Evolutionary conservation across 2,113 vertebrate genomes (phyloP), one percentile per base, ranked within the genome.

Genomic region (Diphyllodes magnificus): DNA sequence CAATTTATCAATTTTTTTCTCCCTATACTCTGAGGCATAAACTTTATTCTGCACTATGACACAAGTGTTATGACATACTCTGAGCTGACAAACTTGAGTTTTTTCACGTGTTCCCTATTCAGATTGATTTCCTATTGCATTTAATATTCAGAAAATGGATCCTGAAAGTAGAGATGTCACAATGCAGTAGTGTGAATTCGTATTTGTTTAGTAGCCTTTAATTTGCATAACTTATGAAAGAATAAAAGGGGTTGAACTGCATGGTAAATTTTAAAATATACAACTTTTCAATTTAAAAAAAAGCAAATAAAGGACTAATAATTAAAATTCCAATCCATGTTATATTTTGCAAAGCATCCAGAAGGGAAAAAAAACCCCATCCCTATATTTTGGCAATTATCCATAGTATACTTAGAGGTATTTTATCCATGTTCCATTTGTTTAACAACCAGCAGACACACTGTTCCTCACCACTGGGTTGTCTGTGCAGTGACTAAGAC

Each of bases 381-480:
- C 12, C 33, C 8, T 28, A 17, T 51, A 37, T 66, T 45, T 39
- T 82, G 33, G 6, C 39, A 66, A 39, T 24, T 59, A 17, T 53
- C 19, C 15, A 12, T 39, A 12, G 20, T 11, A 39, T 39, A n/a
- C n/a, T 39, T 45, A 23, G 7, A 9, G 1, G 0, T 10, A 35
- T n/a, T 44, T 2, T 3, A 27, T 72, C 17, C 10, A 23, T 56
- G 17, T 54, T 44, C 2, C 2, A 20, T 39, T 72, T 57, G 1
- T 42, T 51, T 51, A 59, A 23, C 15, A 51, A 15, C 7, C 15
- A 44, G 37, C 27, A 72, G 21, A 71, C 15, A 13, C 7, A 14
- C 8, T 37, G 23, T 14, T 72, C 42, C 50, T 64, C 27, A 64
- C 8, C 37, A 45, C 10, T 25, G 73, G 28, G 45, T 20, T 40